Base-by-base conservation (phyloP, 1,140 invertebrate genomes). In the Saccostrea echinata region DNA sequence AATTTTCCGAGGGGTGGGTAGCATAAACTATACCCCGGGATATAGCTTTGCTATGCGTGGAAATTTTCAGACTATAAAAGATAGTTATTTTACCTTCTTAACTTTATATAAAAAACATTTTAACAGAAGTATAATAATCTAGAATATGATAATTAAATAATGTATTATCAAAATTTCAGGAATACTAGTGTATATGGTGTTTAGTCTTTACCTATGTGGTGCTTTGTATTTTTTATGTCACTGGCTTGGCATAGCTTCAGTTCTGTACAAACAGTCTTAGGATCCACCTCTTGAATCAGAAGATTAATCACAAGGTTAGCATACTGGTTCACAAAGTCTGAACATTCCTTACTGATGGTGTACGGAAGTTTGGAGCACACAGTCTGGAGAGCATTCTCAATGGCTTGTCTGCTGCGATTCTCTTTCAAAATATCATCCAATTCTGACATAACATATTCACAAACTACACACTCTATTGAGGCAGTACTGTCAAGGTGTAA, bases 261-360 rank as follows among this genome's bases (percentile, higher is more conserved):
- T 80, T 96, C 94, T 16, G 95, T 93, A 94, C 98, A 98, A 71
- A 98, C 95, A 93, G 84, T 95, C 71, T 96, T 95, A 1, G 98
- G 97, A 85, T 96, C 96, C 3, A 98, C 90, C 91, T 97, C 96
- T 88, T 97, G 95, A 21, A 96, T 95, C 13, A 99, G 93, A 84
- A 98, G 93, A 18, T 96, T 95, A 86, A 99, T 97, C 24, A 98
- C 95, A 0, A 96, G 92, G 89, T 97, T 96, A 3, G 96, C 97
- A 95, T 99, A 98, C 91, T 97, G 95, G 57, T 97, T 95, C 6
- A 99, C 96, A 94, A 98, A 98, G 57, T 96, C 91, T 81, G 97
- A 96, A 93, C 98, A 99, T 86, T 97, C 95, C 3, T 95, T 91
- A 8, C 95, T 94, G 1, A 97, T 92, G 0, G 96, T 96, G 87